These are phyloP conservation scores for Eudyptes chrysolophus DNA, from an alignment of 2,113 vertebrate genomes.

Conservation along the genomic window DNA sequence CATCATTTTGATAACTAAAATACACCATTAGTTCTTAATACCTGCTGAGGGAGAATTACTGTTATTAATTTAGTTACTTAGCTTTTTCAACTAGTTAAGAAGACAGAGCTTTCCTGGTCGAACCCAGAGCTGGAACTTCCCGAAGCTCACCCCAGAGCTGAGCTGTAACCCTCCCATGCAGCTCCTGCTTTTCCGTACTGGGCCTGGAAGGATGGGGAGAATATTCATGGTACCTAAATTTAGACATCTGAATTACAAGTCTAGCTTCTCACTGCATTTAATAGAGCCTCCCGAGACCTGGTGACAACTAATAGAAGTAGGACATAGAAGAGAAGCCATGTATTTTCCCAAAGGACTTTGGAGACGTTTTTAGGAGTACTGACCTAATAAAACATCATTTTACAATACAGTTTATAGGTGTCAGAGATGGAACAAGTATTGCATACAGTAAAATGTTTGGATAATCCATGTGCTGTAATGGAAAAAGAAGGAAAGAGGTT, in stretches of 20 bases:
- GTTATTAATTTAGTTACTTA: neutral
- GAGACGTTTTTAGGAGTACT: neutral
- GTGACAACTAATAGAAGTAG: neutral
- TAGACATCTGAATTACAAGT: neutral
- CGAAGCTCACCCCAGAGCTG: neutral
- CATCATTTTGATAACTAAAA: neutral
- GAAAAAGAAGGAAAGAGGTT: neutral
- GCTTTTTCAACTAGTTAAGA: neutral
- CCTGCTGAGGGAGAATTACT: neutral
- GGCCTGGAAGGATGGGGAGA: neutral
- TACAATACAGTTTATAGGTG: neutral
- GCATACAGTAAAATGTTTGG: neutral
- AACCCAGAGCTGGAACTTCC: neutral
- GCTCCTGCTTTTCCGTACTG: neutral
- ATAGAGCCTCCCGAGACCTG: neutral
- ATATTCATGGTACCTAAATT: neutral
- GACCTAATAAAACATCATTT: neutral
- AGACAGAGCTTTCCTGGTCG: neutral
- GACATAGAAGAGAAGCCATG: neutral
- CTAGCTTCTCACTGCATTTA: neutral
- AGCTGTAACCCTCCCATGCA: neutral
- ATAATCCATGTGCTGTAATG: neutral
- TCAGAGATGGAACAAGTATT: neutral
- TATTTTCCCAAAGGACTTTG: neutral
- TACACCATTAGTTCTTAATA: neutral